Evolutionary conservation across 2,797 vertebrate species (phyloP), one percentile per base, ranked within the genome.

Genomic region (Gorsachius magnificus): DNA sequence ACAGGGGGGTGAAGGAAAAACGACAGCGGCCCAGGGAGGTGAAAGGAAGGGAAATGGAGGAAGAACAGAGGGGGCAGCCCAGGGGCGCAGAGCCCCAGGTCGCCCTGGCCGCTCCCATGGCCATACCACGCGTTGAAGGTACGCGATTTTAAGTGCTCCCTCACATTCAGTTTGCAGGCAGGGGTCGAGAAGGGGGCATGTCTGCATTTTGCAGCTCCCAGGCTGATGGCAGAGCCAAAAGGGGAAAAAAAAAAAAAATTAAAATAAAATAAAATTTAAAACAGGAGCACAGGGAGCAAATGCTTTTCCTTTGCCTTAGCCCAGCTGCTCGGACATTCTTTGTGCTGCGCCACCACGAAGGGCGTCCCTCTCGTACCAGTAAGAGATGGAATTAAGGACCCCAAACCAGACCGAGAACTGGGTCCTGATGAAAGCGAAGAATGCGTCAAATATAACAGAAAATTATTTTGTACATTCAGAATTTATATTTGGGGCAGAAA

Each of bases 61-160:
- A 15, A 4, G 9, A 31, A 11, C 3, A 3, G 29, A 36, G 28
- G 33, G 7, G 57, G 18, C 50, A 63, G 35, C 61, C 33, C 63
- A 19, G 38, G 31, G 38, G 19, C 21, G 19, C 15, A 26, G 29
- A 75, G 60, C 35, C 24, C 43, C 60, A 12, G 29, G n/a, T 25
- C 20, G 16, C 53, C 16, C 28, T 6, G 36, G 18, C 13, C 2
- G 1, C 51, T 38, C 36, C 61, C 13, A 2, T 0, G 8, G 20
- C 65, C 50, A 2, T 1, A 4, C 3, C 0, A 18, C 2, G 5
- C 4, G 10, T 29, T 19, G 33, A 4, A 20, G 4, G 21, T 2
- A 13, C 12, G 38, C 4, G 4, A 35, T 43, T 33, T 69, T 22
- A 57, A 80, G 38, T 5, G 17, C 31, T 68, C 29, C 56, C 29